Evolutionary conservation across 2,113 vertebrate genomes (phyloP).

Genomic region (Menura novaehollandiae): DNA sequence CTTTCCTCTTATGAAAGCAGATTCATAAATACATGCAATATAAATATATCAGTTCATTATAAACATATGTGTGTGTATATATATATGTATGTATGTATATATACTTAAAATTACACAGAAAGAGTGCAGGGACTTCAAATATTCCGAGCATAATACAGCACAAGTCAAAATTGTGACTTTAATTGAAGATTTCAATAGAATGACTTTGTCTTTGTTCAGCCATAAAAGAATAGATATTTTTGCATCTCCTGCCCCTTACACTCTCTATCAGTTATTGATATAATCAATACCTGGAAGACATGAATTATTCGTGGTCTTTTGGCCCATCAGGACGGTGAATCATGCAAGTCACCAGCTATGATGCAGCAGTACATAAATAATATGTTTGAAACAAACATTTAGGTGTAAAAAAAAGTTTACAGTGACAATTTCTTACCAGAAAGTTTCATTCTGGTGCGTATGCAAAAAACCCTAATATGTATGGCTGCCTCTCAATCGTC

Average conservation of each 20-base stretch:
- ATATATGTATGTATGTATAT: background rate
- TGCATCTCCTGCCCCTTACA: background rate
- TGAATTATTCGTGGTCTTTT: background rate
- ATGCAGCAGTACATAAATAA: background rate
- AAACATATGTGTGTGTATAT: background rate
- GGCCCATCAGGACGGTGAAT: background rate
- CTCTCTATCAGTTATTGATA: background rate
- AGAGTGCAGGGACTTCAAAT: background rate
- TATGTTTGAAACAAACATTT: background rate
- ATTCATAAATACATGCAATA: background rate
- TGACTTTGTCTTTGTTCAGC: background rate
- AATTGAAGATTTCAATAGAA: background rate
- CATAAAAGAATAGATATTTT: background rate
- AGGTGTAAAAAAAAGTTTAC: background rate
- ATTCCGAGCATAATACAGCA: background rate
- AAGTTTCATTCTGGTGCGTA: background rate
- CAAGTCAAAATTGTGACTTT: background rate
- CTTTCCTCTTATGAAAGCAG: background rate
- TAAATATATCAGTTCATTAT: background rate
- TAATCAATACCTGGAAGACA: background rate
- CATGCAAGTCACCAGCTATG: background rate
- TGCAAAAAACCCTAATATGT: background rate
- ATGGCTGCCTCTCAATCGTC: background rate
- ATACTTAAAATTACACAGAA: background rate
- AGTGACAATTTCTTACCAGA: background rate